Conservation (phyloP, 2,888 invertebrate genomes). For the Trissolcus japonicus region DNA sequence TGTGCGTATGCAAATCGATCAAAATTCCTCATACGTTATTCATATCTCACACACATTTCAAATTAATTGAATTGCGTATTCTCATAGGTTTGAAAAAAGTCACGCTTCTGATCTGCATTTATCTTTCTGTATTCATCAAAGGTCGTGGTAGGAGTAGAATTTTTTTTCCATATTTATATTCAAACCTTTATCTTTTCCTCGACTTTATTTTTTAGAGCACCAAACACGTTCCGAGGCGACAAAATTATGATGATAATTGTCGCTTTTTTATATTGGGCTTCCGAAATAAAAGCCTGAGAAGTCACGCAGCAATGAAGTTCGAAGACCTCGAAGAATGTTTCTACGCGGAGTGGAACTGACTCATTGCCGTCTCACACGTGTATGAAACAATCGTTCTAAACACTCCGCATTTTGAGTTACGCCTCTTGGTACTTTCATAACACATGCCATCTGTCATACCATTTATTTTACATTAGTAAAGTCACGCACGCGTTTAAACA, state of each 20-base stretch:
- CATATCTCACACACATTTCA: conserved; percentile 1
- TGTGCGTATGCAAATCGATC: conserved; percentile 40
- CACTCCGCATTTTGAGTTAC: conserved; percentile 29
- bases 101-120: too few species aligned
- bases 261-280: background rate
- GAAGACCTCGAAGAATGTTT: conserved; percentile 41
- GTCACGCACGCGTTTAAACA: background rate
- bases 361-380: conserved; percentile 34
- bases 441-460: conserved; percentile 11
- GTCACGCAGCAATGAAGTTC: conserved; percentile 28
- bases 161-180: too few species aligned
- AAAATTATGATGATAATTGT: background rate
- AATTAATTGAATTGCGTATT: background rate
- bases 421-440: conserved; percentile 27
- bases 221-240: too few species aligned
- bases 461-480: background rate
- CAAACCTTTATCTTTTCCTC: too few species aligned
- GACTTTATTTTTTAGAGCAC: too few species aligned
- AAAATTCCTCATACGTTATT: conserved; percentile 28
- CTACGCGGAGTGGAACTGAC: conserved; percentile 31
- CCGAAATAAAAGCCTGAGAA: conserved; percentile 17
- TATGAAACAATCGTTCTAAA: conserved; percentile 28
- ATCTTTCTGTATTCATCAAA: too few species aligned
- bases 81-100: too few species aligned
- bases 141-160: too few species aligned